Conservation (phyloP, 1,140 invertebrate genomes). For the Rhysida immarginata region DNA sequence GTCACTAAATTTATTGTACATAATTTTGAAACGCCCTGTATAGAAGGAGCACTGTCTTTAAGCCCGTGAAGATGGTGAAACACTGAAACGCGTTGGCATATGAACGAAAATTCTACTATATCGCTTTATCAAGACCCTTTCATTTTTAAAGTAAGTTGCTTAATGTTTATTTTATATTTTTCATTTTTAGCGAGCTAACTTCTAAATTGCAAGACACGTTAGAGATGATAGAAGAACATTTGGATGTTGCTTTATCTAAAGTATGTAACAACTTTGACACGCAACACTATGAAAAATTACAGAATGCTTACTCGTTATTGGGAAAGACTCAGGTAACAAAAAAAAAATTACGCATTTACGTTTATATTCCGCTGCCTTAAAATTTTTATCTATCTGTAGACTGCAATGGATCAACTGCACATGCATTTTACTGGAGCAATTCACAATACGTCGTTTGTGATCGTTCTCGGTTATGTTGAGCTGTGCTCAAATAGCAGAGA, state of each 20-base stretch:
- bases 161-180: slow-evolving; percentile 2
- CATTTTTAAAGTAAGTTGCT: too few relatives aligned
- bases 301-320: slow-evolving; percentile 66
- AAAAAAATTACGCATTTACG: too few relatives aligned
- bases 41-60: too few relatives aligned
- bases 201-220: slow-evolving; percentile 80
- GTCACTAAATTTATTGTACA: too few relatives aligned
- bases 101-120: too few relatives aligned
- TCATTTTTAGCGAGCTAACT: slow-evolving; percentile 48
- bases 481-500: slow-evolving; percentile 33
- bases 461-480: slow-evolving; percentile 54
- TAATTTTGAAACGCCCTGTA: too few relatives aligned
- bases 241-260: slow-evolving; percentile 72
- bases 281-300: slow-evolving; percentile 38
- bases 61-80: too few relatives aligned
- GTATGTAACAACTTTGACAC: slow-evolving; percentile 32
- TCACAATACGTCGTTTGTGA: slow-evolving; percentile 68
- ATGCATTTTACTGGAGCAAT: slow-evolving; percentile 92
- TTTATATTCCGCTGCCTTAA: too few relatives aligned
- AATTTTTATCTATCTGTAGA: too few relatives aligned
- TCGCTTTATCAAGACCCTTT: too few relatives aligned
- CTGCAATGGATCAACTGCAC: slow-evolving; percentile 81
- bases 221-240: slow-evolving; percentile 75
- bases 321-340: slow-evolving; percentile 53
- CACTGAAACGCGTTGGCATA: too few relatives aligned